Evolutionary conservation across 2,888 invertebrate species (phyloP), one percentile per base, ranked within the genome.

Genomic region (Apamea sordens): DNA sequence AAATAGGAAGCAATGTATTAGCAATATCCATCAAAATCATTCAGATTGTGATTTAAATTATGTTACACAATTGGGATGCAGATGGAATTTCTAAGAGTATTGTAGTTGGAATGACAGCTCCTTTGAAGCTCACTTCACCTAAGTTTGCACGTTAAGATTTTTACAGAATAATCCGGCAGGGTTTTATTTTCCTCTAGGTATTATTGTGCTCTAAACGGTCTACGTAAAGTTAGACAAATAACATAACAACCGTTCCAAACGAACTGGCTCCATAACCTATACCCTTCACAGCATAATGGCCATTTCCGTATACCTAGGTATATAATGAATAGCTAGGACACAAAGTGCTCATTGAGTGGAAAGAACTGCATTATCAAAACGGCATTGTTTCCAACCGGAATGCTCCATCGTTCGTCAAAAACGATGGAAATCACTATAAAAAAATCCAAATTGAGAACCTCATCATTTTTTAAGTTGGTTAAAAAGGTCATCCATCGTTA

Each of bases 321-420:
- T 5, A n/a, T 15, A 59, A 76, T 87, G 72, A 85, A 85, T 80
- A 72, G 74, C 50, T 75, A 78, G 76, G 44, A 69, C 80, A 84
- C 86, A 85, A 85, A 76, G 85, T 69, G 86, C 56, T 72, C 82
- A 73, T 77, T 71, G n/a, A 85, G 13, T 85, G 86, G 85, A 85
- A 88, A 85, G 50, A 61, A 36, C 84, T 56, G 69, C 36, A 44
- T 74, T 59, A 74, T 76, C 85, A 73, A 72, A 73, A 63, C 59
- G 59, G 18, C n/a, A 85, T 87, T 85, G 88, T 85, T 87, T 76
- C 67, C 61, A 63, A 50, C 71, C 67, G 53, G 59, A 76, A 36
- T 71, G 50, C 15, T 63, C 11, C 24, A 36, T n/a, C 18, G 7
- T 72, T 61, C 65, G 79, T 72, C 73, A n/a, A 64, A 74, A 59